These are phyloP conservation scores for Lamproptera curius DNA, from an alignment of 2,888 invertebrate species.

Conservation along the genomic window DNA sequence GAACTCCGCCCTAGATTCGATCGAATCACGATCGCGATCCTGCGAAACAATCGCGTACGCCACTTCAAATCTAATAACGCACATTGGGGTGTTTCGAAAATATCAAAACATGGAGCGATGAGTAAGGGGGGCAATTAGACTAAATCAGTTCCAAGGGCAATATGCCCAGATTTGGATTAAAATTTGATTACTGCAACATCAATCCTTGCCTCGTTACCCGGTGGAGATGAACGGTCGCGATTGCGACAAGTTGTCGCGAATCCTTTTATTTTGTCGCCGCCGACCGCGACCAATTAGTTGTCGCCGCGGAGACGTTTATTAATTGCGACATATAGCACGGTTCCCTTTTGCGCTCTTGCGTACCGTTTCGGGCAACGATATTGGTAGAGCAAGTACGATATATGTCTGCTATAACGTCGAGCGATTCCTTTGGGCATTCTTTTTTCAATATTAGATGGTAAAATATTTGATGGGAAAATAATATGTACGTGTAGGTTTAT, in stretches of 20 bases:
- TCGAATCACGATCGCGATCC: no score
- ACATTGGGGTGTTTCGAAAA: neutral
- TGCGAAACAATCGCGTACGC: no score
- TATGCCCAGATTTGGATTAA: constrained; percentile 4
- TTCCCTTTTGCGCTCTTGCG: constrained; percentile 55
- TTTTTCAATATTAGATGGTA: no score
- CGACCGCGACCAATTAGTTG: constrained; percentile 70
- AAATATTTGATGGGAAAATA: no score
- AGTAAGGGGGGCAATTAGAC: constrained; percentile 3
- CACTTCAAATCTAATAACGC: neutral
- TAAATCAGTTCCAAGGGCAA: constrained; percentile 7
- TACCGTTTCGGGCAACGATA: neutral
- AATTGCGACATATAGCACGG: constrained; percentile 69
- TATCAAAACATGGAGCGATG: neutral
- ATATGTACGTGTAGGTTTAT: neutral
- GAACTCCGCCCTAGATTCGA: no score
- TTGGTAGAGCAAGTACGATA: no score
- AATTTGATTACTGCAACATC: constrained; percentile 18
- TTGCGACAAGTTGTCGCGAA: constrained; percentile 41
- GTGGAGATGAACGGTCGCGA: constrained; percentile 35
- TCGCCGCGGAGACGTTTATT: constrained; percentile 67
- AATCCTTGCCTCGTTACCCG: constrained; percentile 22
- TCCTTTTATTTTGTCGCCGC: constrained; percentile 53
- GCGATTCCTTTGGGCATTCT: no score
- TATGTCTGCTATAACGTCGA: no score